These are phyloP conservation scores for Psilopogon haemacephalus DNA, from an alignment of 2,113 vertebrate genomes.

Conservation along the genomic window DNA sequence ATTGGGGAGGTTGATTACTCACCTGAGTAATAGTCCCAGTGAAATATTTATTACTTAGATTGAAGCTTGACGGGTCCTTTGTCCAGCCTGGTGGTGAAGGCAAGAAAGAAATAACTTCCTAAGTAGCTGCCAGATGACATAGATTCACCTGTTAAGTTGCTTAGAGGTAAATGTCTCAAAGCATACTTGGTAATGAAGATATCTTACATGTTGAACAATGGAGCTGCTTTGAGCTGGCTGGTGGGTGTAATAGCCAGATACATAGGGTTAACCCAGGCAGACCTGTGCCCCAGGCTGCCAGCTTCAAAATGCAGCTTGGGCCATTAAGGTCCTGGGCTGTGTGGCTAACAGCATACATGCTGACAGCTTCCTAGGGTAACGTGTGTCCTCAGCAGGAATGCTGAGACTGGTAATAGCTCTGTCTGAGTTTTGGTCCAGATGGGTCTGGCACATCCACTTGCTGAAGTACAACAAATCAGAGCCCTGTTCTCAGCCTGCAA, in stretches of 20 bases:
- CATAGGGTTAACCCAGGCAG: background rate
- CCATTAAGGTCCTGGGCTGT: background rate
- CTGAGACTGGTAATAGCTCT: background rate
- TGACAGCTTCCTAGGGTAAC: background rate
- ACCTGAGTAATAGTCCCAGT: background rate
- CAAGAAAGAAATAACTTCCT: background rate
- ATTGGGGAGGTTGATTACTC: background rate
- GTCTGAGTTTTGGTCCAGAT: conserved; percentile 33
- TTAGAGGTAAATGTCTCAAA: background rate
- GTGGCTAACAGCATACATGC: background rate
- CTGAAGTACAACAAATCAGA: conserved; percentile 18
- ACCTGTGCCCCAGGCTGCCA: background rate
- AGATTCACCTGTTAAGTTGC: background rate
- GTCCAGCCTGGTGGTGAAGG: background rate
- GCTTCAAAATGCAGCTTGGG: background rate
- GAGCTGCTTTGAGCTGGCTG: background rate
- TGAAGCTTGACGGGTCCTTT: background rate
- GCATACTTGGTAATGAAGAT: background rate
- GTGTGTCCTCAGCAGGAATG: background rate
- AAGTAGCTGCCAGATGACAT: background rate
- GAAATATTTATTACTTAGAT: background rate
- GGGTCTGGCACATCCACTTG: background rate
- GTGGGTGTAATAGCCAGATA: background rate
- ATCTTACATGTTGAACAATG: background rate
- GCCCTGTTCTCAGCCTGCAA: conserved; percentile 18